These are phyloP conservation scores for Notothenia coriiceps DNA, from an alignment of 2,113 vertebrate genomes.

Conservation along the genomic window DNA sequence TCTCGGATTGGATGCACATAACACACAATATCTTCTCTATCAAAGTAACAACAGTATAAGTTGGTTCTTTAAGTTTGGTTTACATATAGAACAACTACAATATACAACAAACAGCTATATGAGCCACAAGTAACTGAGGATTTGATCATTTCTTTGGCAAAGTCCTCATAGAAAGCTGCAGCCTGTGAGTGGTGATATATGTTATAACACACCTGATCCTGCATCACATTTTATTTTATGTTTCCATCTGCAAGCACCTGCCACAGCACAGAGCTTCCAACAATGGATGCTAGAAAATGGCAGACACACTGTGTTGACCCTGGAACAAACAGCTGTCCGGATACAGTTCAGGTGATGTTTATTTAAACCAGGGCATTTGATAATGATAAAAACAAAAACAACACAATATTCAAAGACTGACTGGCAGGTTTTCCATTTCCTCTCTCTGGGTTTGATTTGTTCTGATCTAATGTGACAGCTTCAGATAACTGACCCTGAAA, in stretches of 20 bases:
- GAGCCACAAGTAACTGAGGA: background rate
- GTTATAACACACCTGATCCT: constrained; percentile 16
- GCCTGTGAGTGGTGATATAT: constrained; percentile 31
- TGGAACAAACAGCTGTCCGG: constrained; percentile 15
- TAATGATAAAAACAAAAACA: constrained; percentile 21
- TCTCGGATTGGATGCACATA: background rate
- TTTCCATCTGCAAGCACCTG: constrained; percentile 17
- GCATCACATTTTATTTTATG: constrained; percentile 14
- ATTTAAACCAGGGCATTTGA: constrained; percentile 19
- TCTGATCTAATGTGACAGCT: constrained; percentile 18
- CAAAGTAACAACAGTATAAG: background rate
- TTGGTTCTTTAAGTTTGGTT: background rate
- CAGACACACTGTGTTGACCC: background rate
- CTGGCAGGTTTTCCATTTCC: constrained; percentile 53
- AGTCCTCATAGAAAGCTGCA: constrained; percentile 15
- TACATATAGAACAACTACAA: background rate
- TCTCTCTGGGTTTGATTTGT: constrained; percentile 22
- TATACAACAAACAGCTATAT: background rate
- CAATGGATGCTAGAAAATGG: background rate
- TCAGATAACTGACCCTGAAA: constrained; percentile 44
- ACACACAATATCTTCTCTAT: background rate
- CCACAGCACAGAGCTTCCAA: constrained; percentile 4
- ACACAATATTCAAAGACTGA: background rate
- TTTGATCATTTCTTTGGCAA: constrained; percentile 45
- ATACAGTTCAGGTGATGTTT: constrained; percentile 31